Evolutionary conservation across 1,140 invertebrate species (phyloP), one percentile per base, ranked within the genome.

Genomic region (Drosophila pseudoobscura): DNA sequence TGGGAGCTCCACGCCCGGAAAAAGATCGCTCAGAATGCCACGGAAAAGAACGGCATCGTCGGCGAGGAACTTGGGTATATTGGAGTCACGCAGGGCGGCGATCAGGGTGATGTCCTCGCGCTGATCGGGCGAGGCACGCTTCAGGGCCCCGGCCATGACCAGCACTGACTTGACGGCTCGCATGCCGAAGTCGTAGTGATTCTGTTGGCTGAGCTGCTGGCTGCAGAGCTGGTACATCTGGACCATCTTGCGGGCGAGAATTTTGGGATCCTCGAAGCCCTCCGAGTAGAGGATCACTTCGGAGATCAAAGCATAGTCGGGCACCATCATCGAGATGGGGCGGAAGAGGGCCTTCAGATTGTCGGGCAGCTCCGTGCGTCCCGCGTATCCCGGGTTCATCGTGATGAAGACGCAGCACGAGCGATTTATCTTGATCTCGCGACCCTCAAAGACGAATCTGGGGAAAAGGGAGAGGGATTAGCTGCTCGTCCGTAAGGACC

Each of bases 161-260:
- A 95, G 72, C 65, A 97, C 94, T 58, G 94, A 94, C 74, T 95
- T 95, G 1, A 95, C 94, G 2, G 94, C 94, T 56, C 97, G 93
- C 97, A 98, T 97, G 45, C 97, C 97, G 87, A 97, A 98, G 92
- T 98, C 97, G 77, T 98, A 98, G 87, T 98, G 97, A 91, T 97
- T 96, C 91, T 98, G 97, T 72, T 97, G 96, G 1, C 97, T 98
- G 0, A 98, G 92, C 91, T 98, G 97, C 92, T 98, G 97, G 76
- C 96, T 97, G 72, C 97, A 98, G 4, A 98, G 92, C 80, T 97
- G 97, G 90, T 98, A 98, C 95, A 97, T 96, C 85, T 98, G 94
- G 0, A 96, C 95, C 95, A 98, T 98, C 91, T 98, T 98, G 65
- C 95, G 94, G 0, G 97, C 96, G 15, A 98, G 92, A 2, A 94